phyloP scores from a whole-genome alignment of 2,797 vertebrate genomes.

The Typhlichthys subterraneus region DNA sequence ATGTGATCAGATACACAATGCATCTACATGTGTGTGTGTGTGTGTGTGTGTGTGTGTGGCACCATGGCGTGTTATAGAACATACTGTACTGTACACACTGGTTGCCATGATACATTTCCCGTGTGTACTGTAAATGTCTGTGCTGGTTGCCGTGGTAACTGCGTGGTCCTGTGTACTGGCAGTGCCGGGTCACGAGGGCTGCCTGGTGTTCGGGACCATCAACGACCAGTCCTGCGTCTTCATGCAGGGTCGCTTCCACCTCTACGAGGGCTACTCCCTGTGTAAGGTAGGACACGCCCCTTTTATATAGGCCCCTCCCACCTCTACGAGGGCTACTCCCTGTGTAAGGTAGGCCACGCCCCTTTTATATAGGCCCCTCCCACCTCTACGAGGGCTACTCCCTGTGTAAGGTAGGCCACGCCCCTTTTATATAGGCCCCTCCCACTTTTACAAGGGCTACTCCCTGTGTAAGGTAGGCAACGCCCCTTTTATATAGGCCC shows the following conservation, averaged over 20 bases:
- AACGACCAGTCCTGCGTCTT: slow-evolving; percentile 73
- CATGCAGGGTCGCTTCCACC: slow-evolving; percentile 78
- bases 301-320: too few relatives aligned
- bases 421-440: too few relatives aligned
- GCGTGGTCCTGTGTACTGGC: neutral
- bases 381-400: slow-evolving; percentile 67
- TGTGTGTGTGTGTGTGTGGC: neutral
- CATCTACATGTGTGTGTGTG: too few relatives aligned
- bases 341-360: too few relatives aligned
- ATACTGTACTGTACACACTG: neutral
- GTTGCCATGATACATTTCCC: too few relatives aligned
- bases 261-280: slow-evolving; percentile 76
- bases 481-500: slow-evolving; percentile 72
- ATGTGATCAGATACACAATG: neutral
- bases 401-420: slow-evolving; percentile 57
- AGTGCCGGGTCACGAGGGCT: slow-evolving; percentile 75
- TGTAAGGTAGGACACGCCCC: slow-evolving; percentile 62
- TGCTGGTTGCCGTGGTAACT: neutral
- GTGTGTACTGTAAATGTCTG: too few relatives aligned
- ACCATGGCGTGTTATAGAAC: neutral
- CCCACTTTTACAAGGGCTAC: slow-evolving; percentile 63
- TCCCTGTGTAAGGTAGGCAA: slow-evolving; percentile 13
- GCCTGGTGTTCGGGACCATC: slow-evolving; percentile 72
- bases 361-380: slow-evolving; percentile 29
- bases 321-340: too few relatives aligned